Conservation (phyloP, 2,113 vertebrate species). For the Etheostoma spectabile region DNA sequence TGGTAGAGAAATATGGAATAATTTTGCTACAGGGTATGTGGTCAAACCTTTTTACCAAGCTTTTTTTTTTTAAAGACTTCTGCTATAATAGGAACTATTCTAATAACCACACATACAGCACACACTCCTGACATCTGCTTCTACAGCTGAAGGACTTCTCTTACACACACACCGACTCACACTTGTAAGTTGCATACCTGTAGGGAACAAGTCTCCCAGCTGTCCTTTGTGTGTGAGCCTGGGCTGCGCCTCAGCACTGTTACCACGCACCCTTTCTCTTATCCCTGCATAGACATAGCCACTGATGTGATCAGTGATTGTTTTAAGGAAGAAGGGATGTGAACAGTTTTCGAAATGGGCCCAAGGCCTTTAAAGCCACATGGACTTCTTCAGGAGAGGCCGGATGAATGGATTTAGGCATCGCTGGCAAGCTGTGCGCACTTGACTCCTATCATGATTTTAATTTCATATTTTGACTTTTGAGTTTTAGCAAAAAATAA, state of each 20-base stretch:
- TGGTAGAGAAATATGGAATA: constrained; percentile 30
- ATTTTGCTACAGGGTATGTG: constrained; percentile 56
- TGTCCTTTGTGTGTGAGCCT: constrained; percentile 64
- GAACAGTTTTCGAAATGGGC: constrained; percentile 12
- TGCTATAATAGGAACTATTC: constrained; percentile 53
- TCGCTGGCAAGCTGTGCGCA: constrained; percentile 85
- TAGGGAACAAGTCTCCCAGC: constrained; percentile 56
- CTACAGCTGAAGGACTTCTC: constrained; percentile 62
- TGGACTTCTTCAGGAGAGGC: constrained; percentile 35
- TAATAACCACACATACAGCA: constrained; percentile 38
- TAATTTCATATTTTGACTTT: constrained; percentile 86
- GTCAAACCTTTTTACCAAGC: constrained; percentile 47
- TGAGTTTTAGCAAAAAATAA: constrained; percentile 86
- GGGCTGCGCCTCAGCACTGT: constrained; percentile 42
- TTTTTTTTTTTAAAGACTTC: constrained; percentile 45
- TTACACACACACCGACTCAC: constrained; percentile 57
- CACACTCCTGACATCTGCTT: constrained; percentile 44
- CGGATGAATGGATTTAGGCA: constrained; percentile 32
- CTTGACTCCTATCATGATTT: constrained; percentile 82
- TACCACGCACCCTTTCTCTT: constrained; percentile 39
- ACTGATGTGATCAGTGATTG: constrained; percentile 50
- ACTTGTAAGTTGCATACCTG: constrained; percentile 56
- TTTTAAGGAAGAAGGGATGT: constrained; percentile 34
- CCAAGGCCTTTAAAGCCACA: constrained; percentile 35
- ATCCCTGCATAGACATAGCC: constrained; percentile 45